Percentiles rank a stretch among this genome's conserved stretches.
These are phyloP conservation scores for Peromyscus californicus DNA, from an alignment of 2,113 vertebrate species.

Conservation along the genomic window DNA sequence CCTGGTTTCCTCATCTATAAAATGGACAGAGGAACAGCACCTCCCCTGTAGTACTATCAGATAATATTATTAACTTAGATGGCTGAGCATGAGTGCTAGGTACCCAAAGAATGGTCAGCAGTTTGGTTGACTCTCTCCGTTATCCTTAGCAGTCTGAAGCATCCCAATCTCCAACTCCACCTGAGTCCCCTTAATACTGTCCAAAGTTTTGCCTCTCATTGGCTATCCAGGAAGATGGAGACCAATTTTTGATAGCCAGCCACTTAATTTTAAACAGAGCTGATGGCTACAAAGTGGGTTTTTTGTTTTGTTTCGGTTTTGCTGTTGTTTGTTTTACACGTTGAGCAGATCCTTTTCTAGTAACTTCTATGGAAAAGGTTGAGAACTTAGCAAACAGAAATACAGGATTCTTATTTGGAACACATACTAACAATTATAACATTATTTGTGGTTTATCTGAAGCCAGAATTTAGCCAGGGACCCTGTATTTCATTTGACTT, in stretches of 20 bases:
- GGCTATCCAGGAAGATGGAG: background rate
- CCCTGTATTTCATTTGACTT: background rate
- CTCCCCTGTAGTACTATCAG: background rate
- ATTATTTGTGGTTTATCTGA: background rate
- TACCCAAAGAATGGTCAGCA: fast-evolving
- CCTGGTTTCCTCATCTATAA: conserved; percentile 44
- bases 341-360: background rate
- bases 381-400: conserved; percentile 15
- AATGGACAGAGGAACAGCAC: background rate
- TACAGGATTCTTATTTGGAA: background rate
- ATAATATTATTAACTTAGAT: background rate
- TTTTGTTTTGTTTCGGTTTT: background rate
- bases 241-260: background rate
- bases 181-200: background rate
- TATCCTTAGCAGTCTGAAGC: background rate
- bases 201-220: background rate
- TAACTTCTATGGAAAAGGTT: background rate
- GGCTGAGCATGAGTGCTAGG: background rate
- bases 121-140: too few species aligned
- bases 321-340: background rate
- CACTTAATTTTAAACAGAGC: background rate
- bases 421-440: background rate
- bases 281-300: background rate
- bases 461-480: background rate
- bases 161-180: too few species aligned